phyloP scores from a whole-genome alignment of 53 echinoderm and acorn worm genomes.

The Stichopus horrens region DNA sequence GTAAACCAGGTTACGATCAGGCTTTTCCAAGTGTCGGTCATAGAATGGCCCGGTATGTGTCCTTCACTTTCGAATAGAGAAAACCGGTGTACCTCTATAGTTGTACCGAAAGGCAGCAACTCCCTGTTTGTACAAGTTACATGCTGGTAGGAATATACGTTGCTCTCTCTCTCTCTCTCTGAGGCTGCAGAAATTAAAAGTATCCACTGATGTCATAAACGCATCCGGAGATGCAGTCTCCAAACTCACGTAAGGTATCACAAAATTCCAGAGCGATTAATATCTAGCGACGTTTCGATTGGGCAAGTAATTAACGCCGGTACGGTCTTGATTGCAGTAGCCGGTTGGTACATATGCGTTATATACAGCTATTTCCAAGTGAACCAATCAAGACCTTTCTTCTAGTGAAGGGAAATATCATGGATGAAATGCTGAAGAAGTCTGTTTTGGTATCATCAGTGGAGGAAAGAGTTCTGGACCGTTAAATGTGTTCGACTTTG shows the following conservation, averaged over 20 bases:
- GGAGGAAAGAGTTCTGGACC: too few species aligned
- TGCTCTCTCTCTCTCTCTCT: not conserved
- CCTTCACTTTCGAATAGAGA: not conserved
- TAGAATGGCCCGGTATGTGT: too few species aligned
- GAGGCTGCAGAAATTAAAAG: slow-evolving; percentile 11
- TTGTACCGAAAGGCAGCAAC: not conserved
- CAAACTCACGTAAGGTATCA: not conserved
- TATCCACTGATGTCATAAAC: not conserved
- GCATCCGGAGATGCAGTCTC: slow-evolving; percentile 18
- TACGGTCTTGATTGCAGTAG: too few species aligned
- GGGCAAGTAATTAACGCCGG: not conserved
- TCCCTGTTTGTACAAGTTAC: not conserved
- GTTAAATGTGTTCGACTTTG: too few species aligned
- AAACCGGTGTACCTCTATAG: slow-evolving; percentile 12
- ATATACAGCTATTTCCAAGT: too few species aligned
- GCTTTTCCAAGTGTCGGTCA: too few species aligned
- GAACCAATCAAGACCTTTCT: too few species aligned
- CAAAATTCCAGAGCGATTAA: not conserved
- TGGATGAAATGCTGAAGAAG: too few species aligned
- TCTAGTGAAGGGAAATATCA: too few species aligned
- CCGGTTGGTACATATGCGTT: too few species aligned
- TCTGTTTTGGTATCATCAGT: too few species aligned
- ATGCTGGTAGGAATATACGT: slow-evolving; percentile 22
- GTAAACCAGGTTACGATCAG: too few species aligned
- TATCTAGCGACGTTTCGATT: slow-evolving; percentile 5